phyloP scores from a whole-genome alignment of 1,140 invertebrate genomes.

The Argopecten irradians region DNA sequence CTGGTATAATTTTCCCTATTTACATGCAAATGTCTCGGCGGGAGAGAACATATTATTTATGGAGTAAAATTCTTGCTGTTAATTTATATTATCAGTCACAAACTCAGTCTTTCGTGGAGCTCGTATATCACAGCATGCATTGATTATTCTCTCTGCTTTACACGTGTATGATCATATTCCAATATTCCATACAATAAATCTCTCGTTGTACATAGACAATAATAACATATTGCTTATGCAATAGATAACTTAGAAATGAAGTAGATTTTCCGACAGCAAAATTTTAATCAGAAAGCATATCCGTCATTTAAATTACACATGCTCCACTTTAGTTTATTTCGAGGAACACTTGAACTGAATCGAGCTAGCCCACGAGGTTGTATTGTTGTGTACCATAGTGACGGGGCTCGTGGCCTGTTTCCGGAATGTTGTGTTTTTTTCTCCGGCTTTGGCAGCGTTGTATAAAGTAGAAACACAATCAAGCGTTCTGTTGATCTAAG shows the following conservation, averaged over 20 bases:
- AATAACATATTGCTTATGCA: neutral
- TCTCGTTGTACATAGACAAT: neutral
- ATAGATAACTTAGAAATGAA: neutral
- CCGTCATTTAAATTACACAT: neutral
- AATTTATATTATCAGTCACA: neutral
- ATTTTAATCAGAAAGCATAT: neutral
- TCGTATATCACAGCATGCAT: neutral
- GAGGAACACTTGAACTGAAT: neutral
- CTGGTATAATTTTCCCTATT: neutral
- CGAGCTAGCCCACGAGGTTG: neutral
- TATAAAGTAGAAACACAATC: conserved; percentile 5
- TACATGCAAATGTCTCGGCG: neutral
- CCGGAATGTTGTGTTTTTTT: neutral
- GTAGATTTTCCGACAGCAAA: neutral
- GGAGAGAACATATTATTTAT: neutral
- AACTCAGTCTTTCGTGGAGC: neutral
- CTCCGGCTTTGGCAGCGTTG: neutral
- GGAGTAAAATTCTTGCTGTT: neutral
- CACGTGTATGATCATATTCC: neutral
- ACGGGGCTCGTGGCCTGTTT: neutral
- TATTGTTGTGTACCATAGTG: neutral
- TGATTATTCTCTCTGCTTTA: neutral
- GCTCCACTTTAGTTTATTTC: neutral
- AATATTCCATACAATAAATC: neutral
- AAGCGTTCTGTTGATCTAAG: conserved; percentile 1